Evolutionary conservation across 2,797 vertebrate genomes (phyloP), one percentile per base, ranked within the genome.

Genomic region (Sebastes hubbsi): DNA sequence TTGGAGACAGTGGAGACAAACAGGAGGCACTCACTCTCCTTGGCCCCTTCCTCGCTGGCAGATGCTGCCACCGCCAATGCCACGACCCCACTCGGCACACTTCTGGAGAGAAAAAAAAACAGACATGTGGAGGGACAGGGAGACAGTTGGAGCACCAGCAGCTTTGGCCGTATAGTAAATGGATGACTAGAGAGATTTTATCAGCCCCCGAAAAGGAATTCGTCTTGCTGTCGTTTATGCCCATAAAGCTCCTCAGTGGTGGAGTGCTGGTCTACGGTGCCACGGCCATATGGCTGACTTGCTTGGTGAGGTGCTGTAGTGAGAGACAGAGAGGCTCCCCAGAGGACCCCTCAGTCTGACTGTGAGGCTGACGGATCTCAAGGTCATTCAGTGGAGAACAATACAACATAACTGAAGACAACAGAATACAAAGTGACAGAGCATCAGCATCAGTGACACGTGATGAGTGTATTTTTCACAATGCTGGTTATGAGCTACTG

Each of bases 51-150:
- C 81, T 86, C 34, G 10, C 77, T 84, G 82, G 83, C 93, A 94
- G 92, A 87, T 92, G 90, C 89, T 91, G 83, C 80, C 83, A 76
- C 70, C n/a, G 86, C 89, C 85, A 81, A 81, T 90, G 90, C 87
- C 85, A 52, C 29, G 87, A 92, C 89, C 89, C 90, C 85, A 88
- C 89, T 90, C 87, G 81, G 87, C 77, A 70, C 87, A 87, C 78
- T 87, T 63, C 84, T 90, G 81, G 82, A 85, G 76, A 83, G 58
- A 36, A 58, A 55, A 58, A 77, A 76, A 75, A 82, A 83, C 73
- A 78, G 61, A 78, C 65, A 77, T 56, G 70, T 84, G 68, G 75
- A 80, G 78, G 63, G 72, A 79, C 68, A 76, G 56, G 55, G 66
- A 88, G 72, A 77, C 81, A 65, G 76, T 83, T 79, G 79, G 80